Conservation (phyloP, 2,113 vertebrate genomes). For the Cinclus mexicanus region DNA sequence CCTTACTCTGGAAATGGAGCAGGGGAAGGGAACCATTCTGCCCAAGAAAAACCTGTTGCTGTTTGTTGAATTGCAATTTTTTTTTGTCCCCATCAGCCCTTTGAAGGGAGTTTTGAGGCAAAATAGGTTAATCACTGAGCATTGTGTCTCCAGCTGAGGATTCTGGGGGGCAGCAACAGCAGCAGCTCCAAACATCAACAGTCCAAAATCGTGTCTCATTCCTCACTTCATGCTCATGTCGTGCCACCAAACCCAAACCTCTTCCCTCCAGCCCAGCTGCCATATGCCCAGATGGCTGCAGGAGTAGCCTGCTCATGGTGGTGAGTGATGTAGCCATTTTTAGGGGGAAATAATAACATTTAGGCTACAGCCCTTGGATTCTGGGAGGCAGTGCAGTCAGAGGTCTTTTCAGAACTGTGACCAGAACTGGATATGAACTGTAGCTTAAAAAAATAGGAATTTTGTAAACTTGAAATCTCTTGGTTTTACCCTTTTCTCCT, state of each 20-base stretch:
- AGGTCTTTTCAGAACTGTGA: constrained; percentile 41
- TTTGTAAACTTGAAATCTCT: constrained; percentile 75
- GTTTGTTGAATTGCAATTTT: not conserved
- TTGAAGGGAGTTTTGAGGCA: not conserved
- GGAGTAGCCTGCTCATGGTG: not conserved
- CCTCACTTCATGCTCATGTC: not conserved
- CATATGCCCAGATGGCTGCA: not conserved
- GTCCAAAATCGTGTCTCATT: not conserved
- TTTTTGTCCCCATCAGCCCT: not conserved
- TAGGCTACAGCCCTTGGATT: constrained; percentile 29
- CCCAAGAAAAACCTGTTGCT: not conserved
- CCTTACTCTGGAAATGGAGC: not conserved
- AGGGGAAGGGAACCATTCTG: not conserved
- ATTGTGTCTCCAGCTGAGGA: not conserved
- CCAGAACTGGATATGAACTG: constrained; percentile 72
- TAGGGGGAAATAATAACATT: not conserved
- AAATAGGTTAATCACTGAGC: not conserved
- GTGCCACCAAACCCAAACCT: not conserved
- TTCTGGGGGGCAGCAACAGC: not conserved
- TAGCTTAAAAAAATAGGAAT: constrained; percentile 61
- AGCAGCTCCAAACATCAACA: not conserved
- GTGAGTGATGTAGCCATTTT: not conserved
- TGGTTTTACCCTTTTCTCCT: constrained; percentile 47
- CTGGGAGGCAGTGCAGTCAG: constrained; percentile 1
- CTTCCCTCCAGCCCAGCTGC: not conserved